phyloP scores from a whole-genome alignment of 2,797 vertebrate species.

The Poecilia gillii region DNA sequence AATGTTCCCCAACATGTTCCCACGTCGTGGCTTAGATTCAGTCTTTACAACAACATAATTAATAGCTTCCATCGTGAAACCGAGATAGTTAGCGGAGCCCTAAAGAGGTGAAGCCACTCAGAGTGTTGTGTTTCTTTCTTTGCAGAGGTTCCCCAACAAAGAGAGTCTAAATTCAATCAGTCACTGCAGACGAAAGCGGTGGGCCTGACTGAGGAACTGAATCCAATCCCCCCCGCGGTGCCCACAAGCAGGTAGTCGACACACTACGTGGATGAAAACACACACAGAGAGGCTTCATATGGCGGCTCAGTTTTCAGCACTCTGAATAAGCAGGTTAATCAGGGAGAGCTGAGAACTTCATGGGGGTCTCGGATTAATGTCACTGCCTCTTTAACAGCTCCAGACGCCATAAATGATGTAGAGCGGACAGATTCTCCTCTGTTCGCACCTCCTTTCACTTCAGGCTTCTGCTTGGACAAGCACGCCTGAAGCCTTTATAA shows the following conservation, averaged over 20 bases:
- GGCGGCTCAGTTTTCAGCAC: slow-evolving; percentile 45
- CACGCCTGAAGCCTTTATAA: slow-evolving; percentile 18
- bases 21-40: too few species aligned
- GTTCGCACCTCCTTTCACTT: slow-evolving; percentile 24
- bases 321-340: slow-evolving; percentile 19
- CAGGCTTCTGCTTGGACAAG: slow-evolving; percentile 5
- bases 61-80: not conserved
- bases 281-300: not conserved
- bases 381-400: slow-evolving; percentile 17
- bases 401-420: slow-evolving; percentile 66
- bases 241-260: slow-evolving; percentile 67
- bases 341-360: slow-evolving; percentile 48
- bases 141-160: slow-evolving; percentile 48
- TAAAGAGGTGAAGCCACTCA: slow-evolving; percentile 18
- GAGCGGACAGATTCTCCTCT: slow-evolving; percentile 52
- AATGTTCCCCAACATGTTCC: not conserved
- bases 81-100: not conserved
- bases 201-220: slow-evolving; percentile 51
- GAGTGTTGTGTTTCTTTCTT: slow-evolving; percentile 46
- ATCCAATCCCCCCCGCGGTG: slow-evolving; percentile 44
- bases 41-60: not conserved
- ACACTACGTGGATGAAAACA: slow-evolving; percentile 31
- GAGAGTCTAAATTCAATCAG: slow-evolving; percentile 59
- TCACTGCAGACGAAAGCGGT: slow-evolving; percentile 50
- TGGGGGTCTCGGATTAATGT: slow-evolving; percentile 57